Base-by-base conservation (phyloP, 2,888 invertebrate genomes). In the Hemithea aestivaria region DNA sequence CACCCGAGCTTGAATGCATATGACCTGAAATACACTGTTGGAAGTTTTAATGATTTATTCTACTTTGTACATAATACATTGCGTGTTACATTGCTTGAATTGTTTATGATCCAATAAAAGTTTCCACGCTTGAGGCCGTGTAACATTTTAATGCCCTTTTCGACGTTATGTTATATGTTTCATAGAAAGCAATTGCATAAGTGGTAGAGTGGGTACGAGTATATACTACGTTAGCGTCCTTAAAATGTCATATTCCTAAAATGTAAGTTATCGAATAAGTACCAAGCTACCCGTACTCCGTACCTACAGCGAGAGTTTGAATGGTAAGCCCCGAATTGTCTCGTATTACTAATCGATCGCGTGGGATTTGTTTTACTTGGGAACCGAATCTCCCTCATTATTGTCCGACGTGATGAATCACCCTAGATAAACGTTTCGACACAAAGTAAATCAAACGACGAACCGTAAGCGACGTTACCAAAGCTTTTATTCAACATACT, bases 261-360 rank as follows among this genome's bases (percentile, higher is more conserved):
- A n/a, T n/a, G n/a, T n/a, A n/a, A n/a, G n/a, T n/a, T n/a, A n/a
- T n/a, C n/a, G n/a, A n/a, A n/a, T n/a, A n/a, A n/a, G n/a, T n/a
- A n/a, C n/a, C n/a, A n/a, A n/a, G n/a, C n/a, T n/a, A n/a, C n/a
- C n/a, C n/a, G n/a, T n/a, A n/a, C n/a, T n/a, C n/a, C n/a, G n/a
- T n/a, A n/a, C n/a, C n/a, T n/a, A n/a, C n/a, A n/a, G 20, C 36
- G 27, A 35, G 23, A 21, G 31, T 44, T 45, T 45, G 54, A 65
- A 66, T 66, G 59, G 62, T 66, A 65, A 68, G 65, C 56, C 56
- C 58, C 57, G 48, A 61, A 59, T 49, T 64, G 67, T 74, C 69
- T 84, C 80, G 61, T 66, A 72, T 84, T 83, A 78, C 83, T 73
- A 78, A 79, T 79, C 76, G 79, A 81, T 72, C 70, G 63, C 56